A percentile compares a stretch with the other conserved stretches of the same genome.
phyloP scores from a whole-genome alignment of 2,888 invertebrate genomes.

The Chloromyia formosa region DNA sequence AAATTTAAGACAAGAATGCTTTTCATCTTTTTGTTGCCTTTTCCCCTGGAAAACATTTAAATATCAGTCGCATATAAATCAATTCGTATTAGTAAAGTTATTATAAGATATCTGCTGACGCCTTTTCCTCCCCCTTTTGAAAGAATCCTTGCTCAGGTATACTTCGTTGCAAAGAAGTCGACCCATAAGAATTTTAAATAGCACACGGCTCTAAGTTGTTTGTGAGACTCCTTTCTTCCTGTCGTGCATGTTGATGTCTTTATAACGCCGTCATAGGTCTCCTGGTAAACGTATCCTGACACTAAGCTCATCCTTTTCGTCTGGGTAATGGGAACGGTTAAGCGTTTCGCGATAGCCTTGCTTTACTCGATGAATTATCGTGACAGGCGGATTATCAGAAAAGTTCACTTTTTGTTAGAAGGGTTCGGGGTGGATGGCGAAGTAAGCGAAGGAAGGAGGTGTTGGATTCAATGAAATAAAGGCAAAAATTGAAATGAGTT shows the following conservation, averaged over 20 bases:
- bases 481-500: too few relatives aligned
- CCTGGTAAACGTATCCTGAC: conserved; percentile 38
- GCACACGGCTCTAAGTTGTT: conserved; percentile 19
- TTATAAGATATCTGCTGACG: conserved; percentile 46
- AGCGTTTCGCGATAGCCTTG: conserved; percentile 50
- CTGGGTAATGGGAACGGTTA: conserved; percentile 45
- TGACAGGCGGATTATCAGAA: conserved; percentile 51
- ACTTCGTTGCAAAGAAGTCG: conserved; percentile 19
- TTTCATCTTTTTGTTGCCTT: conserved; percentile 12
- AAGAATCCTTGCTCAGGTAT: conserved; percentile 12
- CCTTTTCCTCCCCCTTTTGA: conserved; percentile 7
- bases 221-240: conserved; percentile 10
- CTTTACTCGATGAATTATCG: conserved; percentile 51
- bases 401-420: conserved; percentile 30
- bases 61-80: conserved; percentile 51
- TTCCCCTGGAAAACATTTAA: conserved; percentile 46
- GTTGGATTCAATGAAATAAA: too few relatives aligned
- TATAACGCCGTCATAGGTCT: conserved; percentile 33
- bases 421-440: background rate
- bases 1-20: conserved; percentile 11
- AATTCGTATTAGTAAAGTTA: conserved; percentile 52
- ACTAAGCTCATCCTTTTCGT: conserved; percentile 34
- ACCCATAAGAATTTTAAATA: conserved; percentile 33
- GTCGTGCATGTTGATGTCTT: conserved; percentile 32
- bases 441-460: background rate